Base-by-base conservation (phyloP, 2,113 vertebrate species). In the Lutjanus erythropterus region DNA sequence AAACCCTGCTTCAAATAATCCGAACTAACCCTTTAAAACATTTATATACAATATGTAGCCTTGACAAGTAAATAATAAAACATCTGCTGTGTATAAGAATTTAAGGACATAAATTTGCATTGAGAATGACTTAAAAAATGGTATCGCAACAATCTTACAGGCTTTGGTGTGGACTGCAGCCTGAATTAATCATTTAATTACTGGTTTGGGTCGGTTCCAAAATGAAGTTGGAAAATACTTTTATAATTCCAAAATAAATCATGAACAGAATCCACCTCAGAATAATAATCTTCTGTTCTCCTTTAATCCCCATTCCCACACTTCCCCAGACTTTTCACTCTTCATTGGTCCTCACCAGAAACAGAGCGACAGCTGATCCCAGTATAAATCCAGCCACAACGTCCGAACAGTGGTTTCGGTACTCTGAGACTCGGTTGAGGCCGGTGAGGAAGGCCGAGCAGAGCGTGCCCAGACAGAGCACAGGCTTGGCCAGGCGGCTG, bases 341-440 rank as follows among this genome's bases (percentile, higher is more conserved):
- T 9, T 25, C 2, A 9, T 33, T 44, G 11, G 1, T 67, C 60
- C 96, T 91, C 91, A 99, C 98, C 97, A 99, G 94, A 91, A 99
- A 99, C 80, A 99, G 94, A 77, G 97, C 97, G 1, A 99, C 94
- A 0, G 97, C 96, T 23, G 95, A 97, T 31, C 98, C 98, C 88
- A 99, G 89, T 81, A 99, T 96, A 89, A 99, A 99, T 68, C 98
- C 98, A 1, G 97, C 98, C 0, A 99, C 96, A 62, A 99, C 98
- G 0, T 99, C 98, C 0, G 97, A 98, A 83, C 98, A 99, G 93
- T 99, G 98, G 94, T 98, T 99, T 47, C 98, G 96, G 80, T 99
- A 99, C 88, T 99, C 98, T 0, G 98, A 99, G 31, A 99, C 97
- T 31, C 97, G 95, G 84, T 99, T 99, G 41, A 99, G 96, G 42